Conservation (phyloP, 2,888 invertebrate species). For the Cheilosia pagana region DNA sequence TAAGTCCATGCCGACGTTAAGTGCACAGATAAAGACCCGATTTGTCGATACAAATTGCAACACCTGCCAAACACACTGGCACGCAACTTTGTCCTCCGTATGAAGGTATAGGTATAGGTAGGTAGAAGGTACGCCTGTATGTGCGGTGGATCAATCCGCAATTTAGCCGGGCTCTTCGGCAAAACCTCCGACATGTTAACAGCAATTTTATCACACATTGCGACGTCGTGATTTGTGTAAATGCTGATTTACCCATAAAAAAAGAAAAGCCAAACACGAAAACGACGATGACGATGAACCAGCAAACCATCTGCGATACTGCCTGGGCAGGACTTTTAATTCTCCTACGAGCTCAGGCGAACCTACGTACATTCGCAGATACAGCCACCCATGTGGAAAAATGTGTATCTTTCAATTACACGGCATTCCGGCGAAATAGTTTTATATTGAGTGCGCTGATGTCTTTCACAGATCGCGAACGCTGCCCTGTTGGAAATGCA, state of each 20-base stretch:
- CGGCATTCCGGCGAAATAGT: slow-evolving; percentile 61
- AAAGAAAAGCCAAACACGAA: slow-evolving; percentile 32
- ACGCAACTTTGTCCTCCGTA: slow-evolving; percentile 39
- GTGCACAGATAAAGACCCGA: slow-evolving; percentile 38
- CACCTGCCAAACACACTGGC: slow-evolving; percentile 36
- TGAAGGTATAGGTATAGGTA: no score
- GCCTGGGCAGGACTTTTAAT: slow-evolving; percentile 49
- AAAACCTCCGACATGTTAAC: slow-evolving; percentile 45
- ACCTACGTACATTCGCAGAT: slow-evolving; percentile 23
- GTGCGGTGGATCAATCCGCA: slow-evolving; percentile 15
- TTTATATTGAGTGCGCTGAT: slow-evolving; percentile 48
- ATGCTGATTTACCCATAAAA: slow-evolving; percentile 62
- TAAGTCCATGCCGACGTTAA: slow-evolving; percentile 13
- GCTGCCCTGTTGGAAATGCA: slow-evolving; percentile 16
- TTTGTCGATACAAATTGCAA: slow-evolving; percentile 49
- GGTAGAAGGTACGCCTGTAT: no score
- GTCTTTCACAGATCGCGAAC: slow-evolving; percentile 27
- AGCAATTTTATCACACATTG: slow-evolving; percentile 65
- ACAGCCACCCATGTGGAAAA: slow-evolving; percentile 65
- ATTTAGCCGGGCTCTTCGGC: neutral
- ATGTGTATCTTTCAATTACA: slow-evolving; percentile 71
- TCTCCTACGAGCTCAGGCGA: neutral
- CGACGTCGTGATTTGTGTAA: slow-evolving; percentile 60
- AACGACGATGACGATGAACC: slow-evolving; percentile 1
- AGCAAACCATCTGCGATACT: slow-evolving; percentile 21